Conservation (phyloP, 2,888 invertebrate species). For the Pollenia griseotomentosa region DNA sequence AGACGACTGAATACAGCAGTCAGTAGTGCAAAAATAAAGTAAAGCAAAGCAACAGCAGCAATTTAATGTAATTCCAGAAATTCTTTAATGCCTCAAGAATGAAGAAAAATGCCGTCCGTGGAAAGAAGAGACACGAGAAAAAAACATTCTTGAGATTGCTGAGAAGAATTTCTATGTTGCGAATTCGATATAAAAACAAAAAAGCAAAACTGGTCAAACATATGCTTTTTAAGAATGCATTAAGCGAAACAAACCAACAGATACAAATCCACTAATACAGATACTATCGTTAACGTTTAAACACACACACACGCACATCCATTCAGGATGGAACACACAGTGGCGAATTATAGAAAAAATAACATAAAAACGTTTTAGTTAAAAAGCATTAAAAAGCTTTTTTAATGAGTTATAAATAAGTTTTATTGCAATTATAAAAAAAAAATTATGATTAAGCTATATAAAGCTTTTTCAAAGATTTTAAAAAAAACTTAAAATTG, state of each 20-base stretch:
- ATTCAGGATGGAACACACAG: not conserved
- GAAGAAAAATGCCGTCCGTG: conserved; percentile 68
- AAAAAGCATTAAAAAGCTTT: too few relatives aligned
- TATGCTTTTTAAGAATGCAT: conserved; percentile 71
- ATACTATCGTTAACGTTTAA: not conserved
- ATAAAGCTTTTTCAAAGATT: too few relatives aligned
- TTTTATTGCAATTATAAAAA: too few relatives aligned
- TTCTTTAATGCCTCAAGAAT: conserved; percentile 71
- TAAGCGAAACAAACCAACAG: conserved; percentile 56
- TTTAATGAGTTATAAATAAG: too few relatives aligned
- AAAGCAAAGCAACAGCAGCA: conserved; percentile 38
- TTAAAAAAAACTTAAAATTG: too few relatives aligned
- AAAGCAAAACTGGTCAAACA: conserved; percentile 70
- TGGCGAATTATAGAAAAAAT: too few relatives aligned
- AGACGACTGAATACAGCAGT: conserved; percentile 1
- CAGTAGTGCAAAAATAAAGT: conserved; percentile 10
- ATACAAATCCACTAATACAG: conserved; percentile 41
- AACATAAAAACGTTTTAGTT: too few relatives aligned
- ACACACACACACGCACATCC: not conserved
- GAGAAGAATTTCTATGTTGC: conserved; percentile 65
- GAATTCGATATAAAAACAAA: conserved; percentile 72
- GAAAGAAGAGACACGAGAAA: conserved; percentile 69
- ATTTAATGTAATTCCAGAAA: conserved; percentile 72
- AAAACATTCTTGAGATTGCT: conserved; percentile 70
- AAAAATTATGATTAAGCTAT: too few relatives aligned